phyloP scores from a whole-genome alignment of 2,888 invertebrate species.

The Zelleria hepariella region DNA sequence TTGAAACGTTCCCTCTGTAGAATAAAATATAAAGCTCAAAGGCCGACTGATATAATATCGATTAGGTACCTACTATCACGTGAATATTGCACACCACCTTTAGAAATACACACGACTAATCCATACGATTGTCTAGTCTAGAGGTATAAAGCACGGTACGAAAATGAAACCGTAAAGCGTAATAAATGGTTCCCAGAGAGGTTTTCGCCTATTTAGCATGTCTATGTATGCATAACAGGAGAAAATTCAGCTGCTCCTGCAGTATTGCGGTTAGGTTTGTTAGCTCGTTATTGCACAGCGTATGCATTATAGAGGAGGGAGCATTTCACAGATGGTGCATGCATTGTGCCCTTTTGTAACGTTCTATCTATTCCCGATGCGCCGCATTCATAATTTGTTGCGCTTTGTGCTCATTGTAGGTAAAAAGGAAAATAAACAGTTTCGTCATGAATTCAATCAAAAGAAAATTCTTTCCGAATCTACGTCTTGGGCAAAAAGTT shows the following conservation, averaged over 20 bases:
- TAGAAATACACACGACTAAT: no score
- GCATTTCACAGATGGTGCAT: conserved; percentile 19
- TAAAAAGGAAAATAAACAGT: background rate
- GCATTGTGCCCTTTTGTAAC: conserved; percentile 7
- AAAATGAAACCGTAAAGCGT: background rate
- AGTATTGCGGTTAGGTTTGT: conserved; percentile 27
- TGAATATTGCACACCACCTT: no score
- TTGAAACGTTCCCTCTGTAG: no score
- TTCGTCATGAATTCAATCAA: background rate
- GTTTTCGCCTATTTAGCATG: conserved; percentile 50
- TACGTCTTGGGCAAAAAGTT: background rate
- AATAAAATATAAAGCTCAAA: no score
- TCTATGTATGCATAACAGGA: conserved; percentile 31
- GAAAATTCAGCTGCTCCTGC: conserved; percentile 19
- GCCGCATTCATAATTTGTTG: background rate
- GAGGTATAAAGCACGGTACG: background rate
- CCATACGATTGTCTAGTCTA: no score
- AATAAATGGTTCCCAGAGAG: conserved; percentile 23
- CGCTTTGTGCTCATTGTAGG: background rate
- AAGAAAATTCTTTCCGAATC: background rate
- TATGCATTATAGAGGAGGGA: conserved; percentile 31
- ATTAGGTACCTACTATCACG: no score
- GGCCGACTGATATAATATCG: no score
- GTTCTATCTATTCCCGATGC: background rate
- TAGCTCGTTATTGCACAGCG: conserved; percentile 28